Evolutionary conservation across 2,797 vertebrate genomes (phyloP).

Genomic region (Dromococcyx pavoninus): DNA sequence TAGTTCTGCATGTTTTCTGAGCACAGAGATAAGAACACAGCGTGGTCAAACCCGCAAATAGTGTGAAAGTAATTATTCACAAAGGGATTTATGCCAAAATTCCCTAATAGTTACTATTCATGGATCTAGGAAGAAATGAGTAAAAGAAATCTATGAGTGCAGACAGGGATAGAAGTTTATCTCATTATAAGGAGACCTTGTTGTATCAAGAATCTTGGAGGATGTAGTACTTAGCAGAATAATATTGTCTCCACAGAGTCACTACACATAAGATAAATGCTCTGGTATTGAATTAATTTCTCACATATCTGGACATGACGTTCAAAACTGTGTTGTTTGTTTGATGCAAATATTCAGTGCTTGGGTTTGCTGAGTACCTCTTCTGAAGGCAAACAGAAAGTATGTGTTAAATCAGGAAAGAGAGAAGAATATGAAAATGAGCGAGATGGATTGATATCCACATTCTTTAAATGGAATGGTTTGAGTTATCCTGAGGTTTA

Average conservation of each 20-base stretch:
- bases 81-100: not conserved
- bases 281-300: not conserved
- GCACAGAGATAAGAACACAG: not conserved
- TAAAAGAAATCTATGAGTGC: not conserved
- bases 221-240: not conserved
- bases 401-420: not conserved
- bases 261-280: not conserved
- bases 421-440: slow-evolving; percentile 16
- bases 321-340: not conserved
- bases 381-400: not conserved
- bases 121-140: not conserved
- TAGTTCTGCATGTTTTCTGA: not conserved
- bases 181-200: not conserved
- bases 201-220: not conserved
- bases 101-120: not conserved
- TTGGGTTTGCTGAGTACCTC: not conserved
- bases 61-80: not conserved
- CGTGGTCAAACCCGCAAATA: not conserved
- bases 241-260: not conserved
- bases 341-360: not conserved
- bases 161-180: not conserved
- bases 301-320: not conserved
- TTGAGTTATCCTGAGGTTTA: not conserved
- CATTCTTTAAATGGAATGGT: not conserved
- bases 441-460: not conserved